Evolutionary conservation across 2,113 vertebrate genomes (phyloP).

Genomic region (Pavo muticus): DNA sequence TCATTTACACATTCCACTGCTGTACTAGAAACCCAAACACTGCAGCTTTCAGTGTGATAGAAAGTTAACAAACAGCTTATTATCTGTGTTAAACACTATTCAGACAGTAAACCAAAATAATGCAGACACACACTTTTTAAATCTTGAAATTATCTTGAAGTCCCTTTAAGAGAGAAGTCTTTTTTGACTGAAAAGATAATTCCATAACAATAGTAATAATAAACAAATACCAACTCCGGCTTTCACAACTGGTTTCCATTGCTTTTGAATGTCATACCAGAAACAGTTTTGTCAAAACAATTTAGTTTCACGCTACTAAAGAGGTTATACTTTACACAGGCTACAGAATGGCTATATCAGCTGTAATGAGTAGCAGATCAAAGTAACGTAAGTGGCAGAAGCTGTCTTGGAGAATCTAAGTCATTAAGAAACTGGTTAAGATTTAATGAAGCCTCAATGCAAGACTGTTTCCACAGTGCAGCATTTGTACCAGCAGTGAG

Average conservation of each 20-base stretch:
- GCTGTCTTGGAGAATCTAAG: not conserved
- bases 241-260: conserved; percentile 42
- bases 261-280: conserved; percentile 29
- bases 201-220: not conserved
- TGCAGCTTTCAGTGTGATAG: not conserved
- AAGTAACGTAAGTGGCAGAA: not conserved
- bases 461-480: not conserved
- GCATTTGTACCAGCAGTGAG: not conserved
- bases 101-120: conserved; percentile 14
- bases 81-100: not conserved
- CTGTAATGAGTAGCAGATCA: not conserved
- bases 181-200: not conserved
- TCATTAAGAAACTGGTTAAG: conserved; percentile 7
- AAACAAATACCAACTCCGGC: not conserved
- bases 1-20: conserved; percentile 45
- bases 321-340: not conserved
- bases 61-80: not conserved
- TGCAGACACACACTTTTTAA: not conserved
- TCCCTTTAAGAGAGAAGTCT: not conserved
- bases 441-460: not conserved
- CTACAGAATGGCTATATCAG: not conserved
- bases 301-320: conserved; percentile 6
- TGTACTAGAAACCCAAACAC: conserved; percentile 23
- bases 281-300: conserved; percentile 5
- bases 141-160: not conserved